Conservation (phyloP, 2,888 invertebrate species). For the Hemicrepidius hirtus region DNA sequence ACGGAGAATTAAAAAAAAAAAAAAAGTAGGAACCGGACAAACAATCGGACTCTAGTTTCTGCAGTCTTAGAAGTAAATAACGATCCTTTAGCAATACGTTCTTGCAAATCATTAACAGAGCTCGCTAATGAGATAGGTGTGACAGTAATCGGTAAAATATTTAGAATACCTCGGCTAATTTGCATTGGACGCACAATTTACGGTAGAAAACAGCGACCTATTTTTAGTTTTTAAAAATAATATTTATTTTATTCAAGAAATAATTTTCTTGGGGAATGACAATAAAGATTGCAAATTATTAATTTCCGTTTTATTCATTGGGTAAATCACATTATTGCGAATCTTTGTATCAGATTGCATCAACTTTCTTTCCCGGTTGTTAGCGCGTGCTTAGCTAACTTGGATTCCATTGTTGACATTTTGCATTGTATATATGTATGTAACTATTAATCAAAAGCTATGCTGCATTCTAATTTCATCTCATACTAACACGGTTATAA, state of each 20-base stretch:
- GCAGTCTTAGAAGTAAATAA: constrained; percentile 6
- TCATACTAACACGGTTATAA: constrained; percentile 22
- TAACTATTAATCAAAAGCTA: constrained; percentile 28
- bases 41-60: constrained; percentile 14
- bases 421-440: constrained; percentile 14
- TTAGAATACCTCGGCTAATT: constrained; percentile 19
- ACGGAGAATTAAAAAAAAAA: not conserved
- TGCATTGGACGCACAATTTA: constrained; percentile 21
- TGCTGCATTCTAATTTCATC: constrained; percentile 28
- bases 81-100: not conserved
- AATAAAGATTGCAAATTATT: not conserved
- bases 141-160: constrained; percentile 14
- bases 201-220: constrained; percentile 21
- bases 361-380: constrained; percentile 31
- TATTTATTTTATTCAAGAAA: constrained; percentile 5
- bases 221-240: not conserved
- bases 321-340: constrained; percentile 10
- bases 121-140: constrained; percentile 31
- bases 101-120: constrained; percentile 9
- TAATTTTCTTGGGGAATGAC: not conserved
- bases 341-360: constrained; percentile 25
- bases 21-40: not conserved
- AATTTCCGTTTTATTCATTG: not conserved
- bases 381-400: constrained; percentile 1
- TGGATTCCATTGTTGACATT: constrained; percentile 28